Base-by-base conservation (phyloP, 1,140 invertebrate genomes). In the Campoletis sonorensis region DNA sequence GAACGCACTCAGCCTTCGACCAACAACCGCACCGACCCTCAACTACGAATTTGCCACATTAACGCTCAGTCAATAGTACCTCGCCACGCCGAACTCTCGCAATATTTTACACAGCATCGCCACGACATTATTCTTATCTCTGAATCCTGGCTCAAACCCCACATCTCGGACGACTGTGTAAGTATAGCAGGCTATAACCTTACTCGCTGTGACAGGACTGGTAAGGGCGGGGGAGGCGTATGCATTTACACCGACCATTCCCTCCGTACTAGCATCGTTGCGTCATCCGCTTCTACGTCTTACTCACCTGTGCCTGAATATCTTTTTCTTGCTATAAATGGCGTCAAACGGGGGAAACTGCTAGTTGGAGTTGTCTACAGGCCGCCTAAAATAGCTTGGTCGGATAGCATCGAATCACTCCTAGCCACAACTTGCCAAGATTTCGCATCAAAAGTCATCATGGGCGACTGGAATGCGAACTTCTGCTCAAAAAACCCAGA, bases 381-480 rank as follows among this genome's bases (percentile, higher is more conserved):
- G 33, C 51, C 49, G 16, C 75, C 75, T 0, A 77, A 77, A 27
- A 26, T 77, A n/a, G 45, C 75, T 13, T 77, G 54, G 30, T 54
- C 49, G 4, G 18, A 77, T 54, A 51, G 4, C 4, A 51, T 77
- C 33, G 51, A 77, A 21, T 2, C 10, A 4, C 21, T 77, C 0
- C 16, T 77, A 7, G 1, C 75, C 1, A 8, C 51, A 0, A 27
- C 33, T 15, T 54, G 75, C 30, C 75, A 77, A 58, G 40, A 77
- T 5, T 77, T 33, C 11, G 16, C 27, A 0, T 58, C 51, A 1
- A 77, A 77, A 61, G 27, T 77, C 5, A 77, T 77, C 21, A 77
- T 77, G 75, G 75, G 75, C n/a, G 75, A 77, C 75, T 77, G 75
- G 75, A 77, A 77, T 33, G 75, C 51, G 0, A 26, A 77, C 15